Evolutionary conservation across 2,888 invertebrate species (phyloP), one percentile per base, ranked within the genome.

Genomic region (Mechanitis mazaeus): DNA sequence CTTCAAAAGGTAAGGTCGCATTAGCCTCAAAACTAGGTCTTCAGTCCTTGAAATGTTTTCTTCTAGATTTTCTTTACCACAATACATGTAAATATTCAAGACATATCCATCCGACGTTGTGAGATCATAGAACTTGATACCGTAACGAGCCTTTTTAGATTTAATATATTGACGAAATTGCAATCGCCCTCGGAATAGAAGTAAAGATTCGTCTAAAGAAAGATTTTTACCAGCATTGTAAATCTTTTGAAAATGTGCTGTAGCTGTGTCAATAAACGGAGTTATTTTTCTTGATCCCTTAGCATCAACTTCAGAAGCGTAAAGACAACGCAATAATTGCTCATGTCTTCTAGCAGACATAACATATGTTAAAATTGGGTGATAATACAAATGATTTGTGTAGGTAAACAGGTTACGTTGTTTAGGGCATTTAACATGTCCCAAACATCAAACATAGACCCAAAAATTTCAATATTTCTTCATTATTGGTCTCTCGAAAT

Each of bases 31-130:
- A 7, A 75, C 72, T 55, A 71, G 59, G 45, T 64, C 54, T 64
- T 72, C 71, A 55, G 65, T 67, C 58, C 64, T 71, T 20, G 47
- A 58, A 59, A 61, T 55, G 58, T 56, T 54, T 58, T 64, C 58
- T 54, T 58, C 60, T 45, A 54, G 45, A 58, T 64, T 55, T 55
- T 68, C 66, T 62, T 66, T 72, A 55, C 73, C 72, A 56, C 55
- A 58, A 64, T 75, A 75, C 71, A 75, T 73, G 7, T 64, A 58
- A 38, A 71, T 60, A 60, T 73, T 73, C 50, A 74, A 59, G 45
- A 73, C 72, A 72, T 72, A 73, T n/a, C 73, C 75, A 64, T 73
- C 70, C 38, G 59, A 54, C 45, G 72, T 69, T 42, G 74, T 69
- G 33, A 74, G 64, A 56, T 64, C 70, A 63, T 72, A 73, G 60